A percentile compares a stretch with the other conserved stretches of the same genome.
These are phyloP conservation scores for Enteromius treurensis DNA, from an alignment of 2,797 vertebrate genomes.

Conservation along the genomic window DNA sequence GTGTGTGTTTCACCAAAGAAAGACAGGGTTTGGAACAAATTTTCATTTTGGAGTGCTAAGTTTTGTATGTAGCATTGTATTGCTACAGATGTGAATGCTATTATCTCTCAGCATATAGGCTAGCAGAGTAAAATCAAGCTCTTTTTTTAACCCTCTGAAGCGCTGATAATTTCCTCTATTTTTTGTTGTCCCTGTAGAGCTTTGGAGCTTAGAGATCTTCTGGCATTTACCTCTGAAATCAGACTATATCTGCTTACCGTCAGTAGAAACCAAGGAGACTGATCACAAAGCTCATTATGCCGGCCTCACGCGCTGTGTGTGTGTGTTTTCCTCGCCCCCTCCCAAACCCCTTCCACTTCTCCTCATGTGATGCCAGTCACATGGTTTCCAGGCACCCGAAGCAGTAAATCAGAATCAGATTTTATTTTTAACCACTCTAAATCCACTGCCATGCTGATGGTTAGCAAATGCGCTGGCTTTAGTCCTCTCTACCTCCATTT, in stretches of 20 bases:
- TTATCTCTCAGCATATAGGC: background rate
- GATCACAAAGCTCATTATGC: slow-evolving; percentile 78
- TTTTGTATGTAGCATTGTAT: background rate
- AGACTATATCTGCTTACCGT: slow-evolving; percentile 75
- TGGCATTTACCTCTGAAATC: slow-evolving; percentile 72
- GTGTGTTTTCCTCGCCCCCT: slow-evolving; percentile 52
- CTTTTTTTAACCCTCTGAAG: slow-evolving; percentile 31
- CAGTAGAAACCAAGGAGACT: slow-evolving; percentile 77
- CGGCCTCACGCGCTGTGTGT: slow-evolving; percentile 59
- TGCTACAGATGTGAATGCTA: background rate
- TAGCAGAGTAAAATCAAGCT: background rate
- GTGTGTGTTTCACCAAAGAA: background rate
- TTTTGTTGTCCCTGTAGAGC: slow-evolving; percentile 16
- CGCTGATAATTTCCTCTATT: slow-evolving; percentile 47
- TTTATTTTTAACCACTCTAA: slow-evolving; percentile 81
- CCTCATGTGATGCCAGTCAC: slow-evolving; percentile 81
- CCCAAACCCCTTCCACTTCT: slow-evolving; percentile 47
- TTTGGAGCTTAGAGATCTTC: slow-evolving; percentile 63
- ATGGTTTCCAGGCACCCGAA: slow-evolving; percentile 80
- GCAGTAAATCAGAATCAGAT: slow-evolving; percentile 81
- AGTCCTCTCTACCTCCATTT: slow-evolving; percentile 20
- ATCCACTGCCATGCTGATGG: slow-evolving; percentile 68
- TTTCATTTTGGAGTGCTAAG: background rate
- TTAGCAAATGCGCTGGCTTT: slow-evolving; percentile 59
- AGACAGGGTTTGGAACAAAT: background rate